A percentile compares a stretch with the other conserved stretches of the same genome.
These are phyloP conservation scores for Gobius niger DNA, from an alignment of 2,113 vertebrate species.

Conservation along the genomic window DNA sequence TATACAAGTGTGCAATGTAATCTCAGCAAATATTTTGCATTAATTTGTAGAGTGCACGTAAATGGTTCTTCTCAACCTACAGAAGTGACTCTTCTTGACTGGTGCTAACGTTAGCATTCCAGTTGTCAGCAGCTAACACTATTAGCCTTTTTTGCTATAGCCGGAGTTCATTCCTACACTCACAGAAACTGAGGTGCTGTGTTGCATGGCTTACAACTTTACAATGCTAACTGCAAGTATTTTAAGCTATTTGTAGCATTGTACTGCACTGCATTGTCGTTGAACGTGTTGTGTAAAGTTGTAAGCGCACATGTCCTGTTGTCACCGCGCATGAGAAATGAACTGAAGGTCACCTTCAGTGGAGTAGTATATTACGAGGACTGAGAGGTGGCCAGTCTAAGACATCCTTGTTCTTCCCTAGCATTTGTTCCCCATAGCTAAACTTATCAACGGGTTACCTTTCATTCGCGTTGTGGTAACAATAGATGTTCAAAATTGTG, in stretches of 20 bases:
- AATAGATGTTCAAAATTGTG: neutral
- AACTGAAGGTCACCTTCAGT: slow-evolving; percentile 86
- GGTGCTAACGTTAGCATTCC: slow-evolving; percentile 40
- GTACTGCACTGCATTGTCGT: no score
- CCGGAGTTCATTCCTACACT: neutral
- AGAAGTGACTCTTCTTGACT: slow-evolving; percentile 24
- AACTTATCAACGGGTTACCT: rapidly evolving
- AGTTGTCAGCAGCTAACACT: neutral
- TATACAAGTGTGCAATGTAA: neutral
- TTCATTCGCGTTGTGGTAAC: neutral
- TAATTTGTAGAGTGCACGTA: neutral
- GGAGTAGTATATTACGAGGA: slow-evolving; percentile 60
- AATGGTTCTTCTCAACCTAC: neutral
- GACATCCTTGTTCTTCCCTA: rapidly evolving
- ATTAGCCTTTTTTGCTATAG: slow-evolving; percentile 9
- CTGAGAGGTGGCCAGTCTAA: slow-evolving; percentile 17
- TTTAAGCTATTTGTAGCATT: no score
- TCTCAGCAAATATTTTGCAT: neutral
- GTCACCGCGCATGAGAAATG: slow-evolving; percentile 42
- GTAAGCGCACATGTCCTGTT: slow-evolving; percentile 65
- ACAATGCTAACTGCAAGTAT: rapidly evolving
- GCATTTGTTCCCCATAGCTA: rapidly evolving
- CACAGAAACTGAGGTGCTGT: neutral
- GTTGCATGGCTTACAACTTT: neutral
- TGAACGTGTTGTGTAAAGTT: neutral